A percentile compares a stretch with the other conserved stretches of the same genome.
Evolutionary conservation across 2,113 vertebrate genomes (phyloP).

Genomic region (Micronycteris hirsuta): DNA sequence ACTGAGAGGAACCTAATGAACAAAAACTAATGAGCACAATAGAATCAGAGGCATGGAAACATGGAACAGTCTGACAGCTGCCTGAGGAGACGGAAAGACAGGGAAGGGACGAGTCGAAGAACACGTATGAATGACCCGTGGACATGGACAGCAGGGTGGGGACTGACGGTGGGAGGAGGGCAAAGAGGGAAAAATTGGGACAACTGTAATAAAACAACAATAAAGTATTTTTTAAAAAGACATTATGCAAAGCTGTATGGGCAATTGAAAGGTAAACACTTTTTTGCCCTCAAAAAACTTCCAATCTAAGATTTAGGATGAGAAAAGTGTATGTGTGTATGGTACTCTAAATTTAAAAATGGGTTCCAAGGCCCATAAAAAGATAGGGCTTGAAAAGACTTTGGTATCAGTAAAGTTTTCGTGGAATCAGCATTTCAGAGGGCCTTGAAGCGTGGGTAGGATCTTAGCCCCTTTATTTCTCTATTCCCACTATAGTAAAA

Average conservation of each 20-base stretch:
- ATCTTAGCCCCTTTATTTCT: conserved; percentile 36
- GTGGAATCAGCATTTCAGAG: conserved; percentile 34
- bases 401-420: neutral
- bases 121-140: too few relatives aligned
- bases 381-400: neutral
- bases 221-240: neutral
- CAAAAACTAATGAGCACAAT: too few relatives aligned
- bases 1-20: neutral
- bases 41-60: too few relatives aligned
- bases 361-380: neutral
- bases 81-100: too few relatives aligned
- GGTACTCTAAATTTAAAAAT: conserved; percentile 2
- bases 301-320: neutral
- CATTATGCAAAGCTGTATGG: neutral
- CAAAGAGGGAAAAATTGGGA: too few relatives aligned
- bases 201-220: too few relatives aligned
- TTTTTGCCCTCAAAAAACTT: conserved; percentile 12
- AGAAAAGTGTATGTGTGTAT: neutral
- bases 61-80: too few relatives aligned
- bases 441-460: neutral
- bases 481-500: neutral
- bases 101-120: too few relatives aligned
- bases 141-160: too few relatives aligned
- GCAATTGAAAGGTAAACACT: neutral
- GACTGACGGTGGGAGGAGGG: too few relatives aligned